phyloP scores from a whole-genome alignment of 2,797 vertebrate genomes.

The Phaenicophaeus curvirostris region DNA sequence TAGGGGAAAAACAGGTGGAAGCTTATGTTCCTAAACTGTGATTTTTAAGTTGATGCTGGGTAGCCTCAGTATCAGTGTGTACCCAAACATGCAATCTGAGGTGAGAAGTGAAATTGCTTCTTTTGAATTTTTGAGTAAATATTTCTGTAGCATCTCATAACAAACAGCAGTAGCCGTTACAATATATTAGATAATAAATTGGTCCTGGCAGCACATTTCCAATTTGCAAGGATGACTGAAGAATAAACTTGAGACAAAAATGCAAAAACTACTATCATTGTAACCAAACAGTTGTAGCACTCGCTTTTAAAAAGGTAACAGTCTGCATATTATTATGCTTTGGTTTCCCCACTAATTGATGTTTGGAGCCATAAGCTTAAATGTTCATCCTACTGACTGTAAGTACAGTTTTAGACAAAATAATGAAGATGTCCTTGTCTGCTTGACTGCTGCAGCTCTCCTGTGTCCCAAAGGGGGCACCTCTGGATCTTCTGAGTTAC shows the following conservation, averaged over 20 bases:
- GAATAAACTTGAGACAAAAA: background rate
- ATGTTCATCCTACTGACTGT: background rate
- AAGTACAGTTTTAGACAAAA: background rate
- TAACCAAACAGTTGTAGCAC: background rate
- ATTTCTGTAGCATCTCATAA: background rate
- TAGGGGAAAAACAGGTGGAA: background rate
- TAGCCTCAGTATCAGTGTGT: background rate
- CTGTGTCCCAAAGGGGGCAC: background rate
- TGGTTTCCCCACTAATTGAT: background rate
- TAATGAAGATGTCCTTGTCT: background rate
- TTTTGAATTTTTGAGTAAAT: constrained; percentile 15
- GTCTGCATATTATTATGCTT: background rate
- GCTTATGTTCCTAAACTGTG: background rate
- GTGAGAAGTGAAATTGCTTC: constrained; percentile 1
- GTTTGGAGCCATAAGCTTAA: background rate
- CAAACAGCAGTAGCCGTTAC: background rate
- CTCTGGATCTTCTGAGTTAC: background rate
- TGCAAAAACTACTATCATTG: background rate
- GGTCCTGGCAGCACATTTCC: constrained; percentile 2
- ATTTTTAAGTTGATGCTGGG: background rate
- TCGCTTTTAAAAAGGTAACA: background rate
- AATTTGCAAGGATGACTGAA: constrained; percentile 16
- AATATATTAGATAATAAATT: background rate
- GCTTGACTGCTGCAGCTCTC: background rate
- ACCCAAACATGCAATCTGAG: background rate